phyloP scores from a whole-genome alignment of 2,113 vertebrate species.

The Aspidoscelis tigris region DNA sequence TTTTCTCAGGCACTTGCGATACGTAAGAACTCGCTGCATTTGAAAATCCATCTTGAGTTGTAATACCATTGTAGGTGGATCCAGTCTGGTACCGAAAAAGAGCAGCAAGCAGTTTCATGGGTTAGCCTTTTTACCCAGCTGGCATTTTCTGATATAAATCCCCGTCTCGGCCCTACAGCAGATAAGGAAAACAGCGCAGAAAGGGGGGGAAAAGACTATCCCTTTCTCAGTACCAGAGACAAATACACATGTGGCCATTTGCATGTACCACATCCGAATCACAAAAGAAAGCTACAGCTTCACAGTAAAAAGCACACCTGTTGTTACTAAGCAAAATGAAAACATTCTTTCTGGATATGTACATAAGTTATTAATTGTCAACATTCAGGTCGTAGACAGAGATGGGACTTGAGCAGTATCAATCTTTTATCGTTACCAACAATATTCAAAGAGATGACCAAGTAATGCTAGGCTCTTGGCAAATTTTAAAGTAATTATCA shows the following conservation, averaged over 20 bases:
- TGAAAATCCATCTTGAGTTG: not conserved
- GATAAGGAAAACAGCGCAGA: not conserved
- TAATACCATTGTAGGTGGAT: not conserved
- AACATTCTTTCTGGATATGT: conserved; percentile 42
- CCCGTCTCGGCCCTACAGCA: not conserved
- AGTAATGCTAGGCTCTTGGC: not conserved
- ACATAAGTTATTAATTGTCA: conserved; percentile 15
- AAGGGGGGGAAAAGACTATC: not conserved
- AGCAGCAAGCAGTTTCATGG: not conserved
- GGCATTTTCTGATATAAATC: not conserved
- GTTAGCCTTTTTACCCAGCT: not conserved
- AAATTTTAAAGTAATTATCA: conserved; percentile 13
- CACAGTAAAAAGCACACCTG: not conserved
- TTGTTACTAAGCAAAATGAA: not conserved
- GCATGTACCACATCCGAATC: not conserved
- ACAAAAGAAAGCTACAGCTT: conserved; percentile 7
- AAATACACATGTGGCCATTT: not conserved
- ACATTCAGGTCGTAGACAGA: conserved; percentile 43
- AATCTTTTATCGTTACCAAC: conserved; percentile 53
- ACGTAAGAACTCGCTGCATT: not conserved
- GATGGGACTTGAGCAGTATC: conserved; percentile 23
- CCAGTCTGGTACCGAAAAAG: too few species aligned
- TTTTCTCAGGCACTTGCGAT: not conserved
- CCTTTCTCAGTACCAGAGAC: too few species aligned
- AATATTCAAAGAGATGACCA: not conserved